Evolutionary conservation across 1,140 invertebrate species (phyloP), one percentile per base, ranked within the genome.

Genomic region (Drosophila bocqueti): DNA sequence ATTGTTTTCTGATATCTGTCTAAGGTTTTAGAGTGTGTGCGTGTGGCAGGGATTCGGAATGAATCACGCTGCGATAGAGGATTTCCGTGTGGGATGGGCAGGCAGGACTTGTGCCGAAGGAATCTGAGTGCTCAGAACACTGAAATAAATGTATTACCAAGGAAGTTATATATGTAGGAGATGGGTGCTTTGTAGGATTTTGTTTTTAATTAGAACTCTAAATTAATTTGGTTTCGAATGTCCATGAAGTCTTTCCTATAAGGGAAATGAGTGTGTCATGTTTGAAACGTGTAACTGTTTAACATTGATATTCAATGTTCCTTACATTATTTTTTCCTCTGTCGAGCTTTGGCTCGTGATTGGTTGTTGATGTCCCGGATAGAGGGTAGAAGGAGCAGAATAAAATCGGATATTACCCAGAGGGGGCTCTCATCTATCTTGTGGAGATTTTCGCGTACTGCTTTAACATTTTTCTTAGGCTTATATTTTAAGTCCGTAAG

Each of bases 1-100:
- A 87, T 84, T 76, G 83, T 77, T 79, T 61, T 75, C 57, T 49
- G 68, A 83, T 86, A 85, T 77, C 72, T 81, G 76, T 62, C 60
- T 72, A 38, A 72, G 50, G 60, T 13, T 71, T 58, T 45, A 46
- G n/a, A 42, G 21, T 36, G n/a, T 34, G 36, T 47, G 42, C 49
- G 26, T 61, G 52, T 62, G 49, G 42, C 68, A 57, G 66, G 57
- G 67, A 83, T 63, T 86, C 55, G 52, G 49, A 82, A 74, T 52
- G 55, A 73, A 61, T 61, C 71, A 38, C 21, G 71, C 71, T 74
- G 71, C 52, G 67, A 38, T 40, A 7, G 26, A 43, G 83, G 59
- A 71, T 72, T 85, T 82, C 4, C 0, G 0, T 24, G 21, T 31
- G n/a, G 36, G 13, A 16, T 24, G 36, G 21, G 45, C 9, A 21